These are phyloP conservation scores for Phataginus tetradactyla DNA, from an alignment of 2,797 vertebrate genomes.

Conservation along the genomic window DNA sequence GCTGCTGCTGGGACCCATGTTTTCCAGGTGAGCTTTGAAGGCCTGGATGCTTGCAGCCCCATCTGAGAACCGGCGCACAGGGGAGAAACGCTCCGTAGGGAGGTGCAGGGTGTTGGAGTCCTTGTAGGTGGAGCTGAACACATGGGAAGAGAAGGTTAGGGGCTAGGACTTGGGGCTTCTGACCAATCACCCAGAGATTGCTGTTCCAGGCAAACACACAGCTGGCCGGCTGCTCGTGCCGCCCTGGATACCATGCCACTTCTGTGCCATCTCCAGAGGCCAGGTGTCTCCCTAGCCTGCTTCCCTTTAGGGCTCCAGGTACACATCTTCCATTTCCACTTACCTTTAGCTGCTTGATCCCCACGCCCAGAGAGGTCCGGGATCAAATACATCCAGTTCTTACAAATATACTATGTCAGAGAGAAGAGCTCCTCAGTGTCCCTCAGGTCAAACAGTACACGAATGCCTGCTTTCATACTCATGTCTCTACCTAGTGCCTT, in stretches of 20 bases:
- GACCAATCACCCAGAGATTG: slow-evolving; percentile 55
- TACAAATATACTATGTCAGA: slow-evolving; percentile 11
- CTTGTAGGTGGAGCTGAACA: slow-evolving; percentile 96
- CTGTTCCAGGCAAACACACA: slow-evolving; percentile 50
- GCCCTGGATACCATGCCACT: neutral
- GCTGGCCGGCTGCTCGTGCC: neutral
- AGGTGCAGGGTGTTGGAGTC: slow-evolving; percentile 99
- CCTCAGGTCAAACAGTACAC: neutral
- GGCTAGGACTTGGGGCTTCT: slow-evolving; percentile 18
- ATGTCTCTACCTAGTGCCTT: neutral
- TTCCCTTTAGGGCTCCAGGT: neutral
- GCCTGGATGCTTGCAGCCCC: slow-evolving; percentile 98
- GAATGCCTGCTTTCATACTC: neutral
- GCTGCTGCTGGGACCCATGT: slow-evolving; percentile 92
- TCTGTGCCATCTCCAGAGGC: neutral
- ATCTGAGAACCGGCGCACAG: slow-evolving; percentile 97
- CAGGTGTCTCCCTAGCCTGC: slow-evolving; percentile 4
- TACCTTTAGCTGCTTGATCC: slow-evolving; percentile 51
- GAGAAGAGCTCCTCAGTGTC: neutral
- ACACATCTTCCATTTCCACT: slow-evolving; percentile 26
- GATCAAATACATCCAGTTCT: slow-evolving; percentile 14
- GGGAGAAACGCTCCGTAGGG: slow-evolving; percentile 98
- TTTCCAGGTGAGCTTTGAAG: slow-evolving; percentile 98
- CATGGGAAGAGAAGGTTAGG: slow-evolving; percentile 70
- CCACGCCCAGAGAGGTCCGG: slow-evolving; percentile 40